Evolutionary conservation across 1,140 invertebrate genomes (phyloP).

Genomic region (Orussus abietinus): DNA sequence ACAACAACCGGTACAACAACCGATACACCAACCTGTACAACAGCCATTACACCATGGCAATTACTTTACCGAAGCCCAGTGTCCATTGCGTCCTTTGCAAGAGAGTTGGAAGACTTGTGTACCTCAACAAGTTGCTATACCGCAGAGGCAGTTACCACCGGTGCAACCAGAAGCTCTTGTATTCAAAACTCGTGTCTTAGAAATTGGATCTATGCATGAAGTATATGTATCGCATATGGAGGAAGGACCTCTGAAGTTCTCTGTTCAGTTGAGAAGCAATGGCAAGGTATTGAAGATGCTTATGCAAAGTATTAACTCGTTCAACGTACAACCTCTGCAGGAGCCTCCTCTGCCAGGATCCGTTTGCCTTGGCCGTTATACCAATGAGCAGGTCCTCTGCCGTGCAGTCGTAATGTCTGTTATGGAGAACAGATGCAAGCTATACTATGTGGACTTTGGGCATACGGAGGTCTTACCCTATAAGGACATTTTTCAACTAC

Average conservation of each 20-base stretch:
- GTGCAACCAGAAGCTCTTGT: constrained; percentile 47
- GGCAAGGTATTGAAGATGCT: constrained; percentile 58
- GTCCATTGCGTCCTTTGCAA: not conserved
- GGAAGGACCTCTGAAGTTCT: constrained; percentile 71
- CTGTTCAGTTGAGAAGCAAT: constrained; percentile 62
- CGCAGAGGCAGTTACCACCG: too few species aligned
- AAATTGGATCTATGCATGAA: constrained; percentile 59
- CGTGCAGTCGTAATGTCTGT: constrained; percentile 70
- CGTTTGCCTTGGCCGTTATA: constrained; percentile 67
- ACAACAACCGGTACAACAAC: too few species aligned
- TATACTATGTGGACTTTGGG: constrained; percentile 77
- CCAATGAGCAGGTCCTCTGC: constrained; percentile 62
- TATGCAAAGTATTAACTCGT: constrained; percentile 64
- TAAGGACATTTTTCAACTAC: constrained; percentile 68
- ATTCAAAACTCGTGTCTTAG: constrained; percentile 59
- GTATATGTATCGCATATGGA: constrained; percentile 70
- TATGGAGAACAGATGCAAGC: constrained; percentile 56
- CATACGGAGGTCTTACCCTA: constrained; percentile 66
- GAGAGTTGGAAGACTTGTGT: constrained; percentile 7
- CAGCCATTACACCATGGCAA: not conserved
- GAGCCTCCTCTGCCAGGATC: constrained; percentile 66
- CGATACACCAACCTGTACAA: not conserved
- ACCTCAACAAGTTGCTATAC: not conserved
- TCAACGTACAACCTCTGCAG: constrained; percentile 50
- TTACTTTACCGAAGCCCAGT: too few species aligned